Percentiles rank a stretch among this genome's conserved stretches.
Evolutionary conservation across 2,888 invertebrate species (phyloP).

Genomic region (Trissolcus brochymenae): DNA sequence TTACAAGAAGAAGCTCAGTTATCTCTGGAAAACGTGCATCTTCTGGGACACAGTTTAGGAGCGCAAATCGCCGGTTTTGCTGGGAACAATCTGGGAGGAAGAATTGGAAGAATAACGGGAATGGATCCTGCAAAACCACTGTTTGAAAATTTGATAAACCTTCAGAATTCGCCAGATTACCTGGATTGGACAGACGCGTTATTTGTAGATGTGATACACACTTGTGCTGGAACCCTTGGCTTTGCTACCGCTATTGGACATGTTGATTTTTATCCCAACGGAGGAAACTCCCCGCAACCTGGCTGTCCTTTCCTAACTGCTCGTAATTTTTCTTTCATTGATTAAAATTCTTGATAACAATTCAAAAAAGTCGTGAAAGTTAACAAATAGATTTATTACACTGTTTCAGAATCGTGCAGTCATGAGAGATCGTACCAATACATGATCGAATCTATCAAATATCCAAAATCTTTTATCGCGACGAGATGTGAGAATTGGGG

Average conservation of each 20-base stretch:
- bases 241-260: constrained; percentile 81
- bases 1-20: constrained; percentile 63
- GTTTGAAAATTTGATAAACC: constrained; percentile 77
- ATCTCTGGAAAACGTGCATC: constrained; percentile 66
- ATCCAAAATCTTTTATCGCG: constrained; percentile 78
- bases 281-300: constrained; percentile 82
- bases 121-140: constrained; percentile 84
- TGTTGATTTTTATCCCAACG: constrained; percentile 86
- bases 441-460: constrained; percentile 82
- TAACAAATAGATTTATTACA: constrained; percentile 1
- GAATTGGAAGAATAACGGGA: constrained; percentile 76
- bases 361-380: no score
- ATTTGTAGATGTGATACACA: constrained; percentile 86
- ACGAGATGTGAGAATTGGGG: constrained; percentile 79
- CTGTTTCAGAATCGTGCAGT: constrained; percentile 81
- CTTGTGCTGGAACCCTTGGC: constrained; percentile 82
- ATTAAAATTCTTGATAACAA: background rate
- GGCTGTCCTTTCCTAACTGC: constrained; percentile 79
- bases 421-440: constrained; percentile 82
- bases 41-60: constrained; percentile 74
- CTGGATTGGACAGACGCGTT: constrained; percentile 82
- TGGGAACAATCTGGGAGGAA: constrained; percentile 63
- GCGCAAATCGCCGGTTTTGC: constrained; percentile 72
- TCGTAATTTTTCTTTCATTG: constrained; percentile 58
- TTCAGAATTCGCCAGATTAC: constrained; percentile 72